Conservation (phyloP, 2,888 invertebrate genomes). For the Melolontha melolontha region DNA sequence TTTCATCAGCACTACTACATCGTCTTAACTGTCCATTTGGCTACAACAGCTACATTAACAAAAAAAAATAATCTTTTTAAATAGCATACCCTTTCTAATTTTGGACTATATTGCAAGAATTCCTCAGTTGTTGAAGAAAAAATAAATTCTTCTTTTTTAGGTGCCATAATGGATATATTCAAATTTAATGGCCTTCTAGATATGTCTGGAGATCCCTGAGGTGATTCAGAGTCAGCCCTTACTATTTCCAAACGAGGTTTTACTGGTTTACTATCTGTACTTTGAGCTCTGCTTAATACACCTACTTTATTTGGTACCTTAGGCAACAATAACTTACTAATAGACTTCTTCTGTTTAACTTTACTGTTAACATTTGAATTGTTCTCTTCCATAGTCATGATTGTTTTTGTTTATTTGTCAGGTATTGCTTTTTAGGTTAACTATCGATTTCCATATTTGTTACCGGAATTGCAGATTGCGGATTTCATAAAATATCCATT, state of each 20-base stretch:
- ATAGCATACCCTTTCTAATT: conserved; percentile 34
- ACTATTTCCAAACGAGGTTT: conserved; percentile 48
- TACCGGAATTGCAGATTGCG: background rate
- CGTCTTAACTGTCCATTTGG: conserved; percentile 52
- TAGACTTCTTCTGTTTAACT: conserved; percentile 58
- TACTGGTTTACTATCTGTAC: conserved; percentile 47
- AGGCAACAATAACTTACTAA: conserved; percentile 60
- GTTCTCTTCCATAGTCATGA: conserved; percentile 58
- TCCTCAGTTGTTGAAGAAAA: conserved; percentile 35
- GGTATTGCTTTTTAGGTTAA: conserved; percentile 23
- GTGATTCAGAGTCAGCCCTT: conserved; percentile 47
- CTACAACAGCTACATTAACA: conserved; percentile 33
- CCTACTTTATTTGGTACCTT: conserved; percentile 64
- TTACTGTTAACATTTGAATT: conserved; percentile 53
- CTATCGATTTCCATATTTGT: conserved; percentile 4
- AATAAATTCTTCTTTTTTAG: conserved; percentile 46
- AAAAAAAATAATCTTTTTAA: background rate
- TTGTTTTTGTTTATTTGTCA: conserved; percentile 38
- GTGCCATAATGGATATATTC: conserved; percentile 54
- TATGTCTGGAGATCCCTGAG: conserved; percentile 54
- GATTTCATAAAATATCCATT: conserved; percentile 3
- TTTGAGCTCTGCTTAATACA: conserved; percentile 50
- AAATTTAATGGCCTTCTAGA: conserved; percentile 63
- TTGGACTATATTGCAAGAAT: conserved; percentile 38
- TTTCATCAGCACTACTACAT: conserved; percentile 63